A percentile compares a stretch with the other conserved stretches of the same genome.
Conservation (phyloP, 2,888 invertebrate genomes). For the Mesorhabditis spiculigera region DNA sequence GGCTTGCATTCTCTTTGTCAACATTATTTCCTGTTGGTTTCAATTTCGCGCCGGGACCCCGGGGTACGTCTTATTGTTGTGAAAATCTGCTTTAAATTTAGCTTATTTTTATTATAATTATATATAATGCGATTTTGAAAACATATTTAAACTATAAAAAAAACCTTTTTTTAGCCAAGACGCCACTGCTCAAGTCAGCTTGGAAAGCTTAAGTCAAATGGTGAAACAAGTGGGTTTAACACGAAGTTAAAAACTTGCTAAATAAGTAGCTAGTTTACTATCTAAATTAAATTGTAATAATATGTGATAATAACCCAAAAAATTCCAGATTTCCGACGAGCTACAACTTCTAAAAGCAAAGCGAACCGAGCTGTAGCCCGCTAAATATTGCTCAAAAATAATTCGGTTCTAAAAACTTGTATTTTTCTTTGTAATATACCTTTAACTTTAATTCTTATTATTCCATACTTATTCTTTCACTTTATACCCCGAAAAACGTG, state of each 20-base stretch:
- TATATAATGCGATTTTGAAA: background rate
- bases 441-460: background rate
- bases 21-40: background rate
- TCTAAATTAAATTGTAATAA: background rate
- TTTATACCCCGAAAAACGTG: no score
- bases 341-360: background rate
- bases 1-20: background rate
- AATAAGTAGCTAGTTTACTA: background rate
- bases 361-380: background rate
- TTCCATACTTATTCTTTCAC: no score
- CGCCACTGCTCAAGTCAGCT: background rate
- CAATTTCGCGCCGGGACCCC: conserved; percentile 1
- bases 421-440: background rate
- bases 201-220: no score
- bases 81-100: background rate
- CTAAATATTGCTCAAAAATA: background rate
- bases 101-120: background rate
- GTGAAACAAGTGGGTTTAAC: background rate
- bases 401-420: background rate
- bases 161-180: background rate
- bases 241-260: background rate
- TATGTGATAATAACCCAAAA: background rate
- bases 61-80: background rate
- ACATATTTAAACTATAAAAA: background rate
- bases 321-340: conserved; percentile 5